These are phyloP conservation scores for Gymnodraco acuticeps DNA, from an alignment of 2,797 vertebrate genomes.

Conservation along the genomic window DNA sequence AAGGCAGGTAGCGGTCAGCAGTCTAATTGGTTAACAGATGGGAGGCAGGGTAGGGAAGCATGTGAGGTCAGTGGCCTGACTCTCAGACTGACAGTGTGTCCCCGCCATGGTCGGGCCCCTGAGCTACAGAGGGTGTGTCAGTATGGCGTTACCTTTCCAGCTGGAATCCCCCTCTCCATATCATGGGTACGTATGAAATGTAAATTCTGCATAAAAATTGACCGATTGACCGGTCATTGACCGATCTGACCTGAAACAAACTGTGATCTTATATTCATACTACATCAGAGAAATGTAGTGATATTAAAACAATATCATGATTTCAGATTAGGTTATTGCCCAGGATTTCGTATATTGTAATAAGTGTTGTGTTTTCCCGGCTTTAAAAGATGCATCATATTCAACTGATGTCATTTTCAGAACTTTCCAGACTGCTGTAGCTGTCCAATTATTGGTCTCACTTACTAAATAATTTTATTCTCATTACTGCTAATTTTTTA, in stretches of 20 bases:
- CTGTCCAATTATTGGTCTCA: no score
- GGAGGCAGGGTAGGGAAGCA: slow-evolving; percentile 33
- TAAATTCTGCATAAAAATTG: neutral
- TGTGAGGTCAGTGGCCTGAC: slow-evolving; percentile 58
- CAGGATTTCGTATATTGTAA: no score
- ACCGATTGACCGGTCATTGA: neutral
- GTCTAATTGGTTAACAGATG: slow-evolving; percentile 70
- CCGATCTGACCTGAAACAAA: neutral
- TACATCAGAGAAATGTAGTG: no score
- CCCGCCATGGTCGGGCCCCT: slow-evolving; percentile 25
- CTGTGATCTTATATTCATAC: neutral
- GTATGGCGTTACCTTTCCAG: slow-evolving; percentile 19
- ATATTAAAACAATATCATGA: no score
- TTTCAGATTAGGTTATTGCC: no score
- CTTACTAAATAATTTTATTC: no score
- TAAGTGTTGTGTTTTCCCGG: no score
- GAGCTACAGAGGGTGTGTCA: slow-evolving; percentile 25
- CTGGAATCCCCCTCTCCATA: slow-evolving; percentile 7
- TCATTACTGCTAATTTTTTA: no score
- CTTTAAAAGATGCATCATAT: no score
- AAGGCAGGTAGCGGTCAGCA: slow-evolving; percentile 37
- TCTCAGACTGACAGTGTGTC: slow-evolving; percentile 33
- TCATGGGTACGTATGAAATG: neutral
- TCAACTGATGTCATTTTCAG: no score
- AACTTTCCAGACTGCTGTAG: no score